These are phyloP conservation scores for Steatornis caripensis DNA, from an alignment of 2,113 vertebrate species.

Conservation along the genomic window DNA sequence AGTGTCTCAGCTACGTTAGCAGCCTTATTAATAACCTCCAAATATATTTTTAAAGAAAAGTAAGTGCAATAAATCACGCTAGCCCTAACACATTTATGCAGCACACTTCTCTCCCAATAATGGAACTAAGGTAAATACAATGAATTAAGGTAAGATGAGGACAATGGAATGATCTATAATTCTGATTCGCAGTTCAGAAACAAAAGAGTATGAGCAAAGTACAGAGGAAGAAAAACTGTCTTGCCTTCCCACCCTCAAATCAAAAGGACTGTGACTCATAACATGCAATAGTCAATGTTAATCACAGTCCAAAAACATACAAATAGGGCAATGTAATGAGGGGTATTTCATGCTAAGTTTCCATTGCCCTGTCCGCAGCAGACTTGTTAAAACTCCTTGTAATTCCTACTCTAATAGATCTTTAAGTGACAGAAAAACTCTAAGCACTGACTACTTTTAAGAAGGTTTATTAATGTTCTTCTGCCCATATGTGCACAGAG, in stretches of 20 bases:
- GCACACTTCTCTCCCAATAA: neutral
- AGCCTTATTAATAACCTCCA: neutral
- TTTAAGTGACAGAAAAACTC: neutral
- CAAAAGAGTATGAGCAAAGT: neutral
- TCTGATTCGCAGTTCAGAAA: neutral
- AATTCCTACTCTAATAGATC: neutral
- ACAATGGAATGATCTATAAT: neutral
- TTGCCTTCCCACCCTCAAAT: neutral
- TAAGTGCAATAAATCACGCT: neutral
- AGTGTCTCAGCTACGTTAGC: neutral
- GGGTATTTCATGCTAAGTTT: neutral
- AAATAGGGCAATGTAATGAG: neutral
- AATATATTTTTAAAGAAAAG: neutral
- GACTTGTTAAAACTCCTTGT: neutral
- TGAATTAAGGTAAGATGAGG: neutral
- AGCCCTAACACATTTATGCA: neutral
- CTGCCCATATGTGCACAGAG: neutral
- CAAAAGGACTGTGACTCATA: neutral
- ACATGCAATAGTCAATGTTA: neutral
- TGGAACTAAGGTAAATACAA: neutral
- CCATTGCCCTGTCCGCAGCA: neutral
- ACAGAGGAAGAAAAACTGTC: neutral
- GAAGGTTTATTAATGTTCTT: neutral
- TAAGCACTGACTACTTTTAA: neutral
- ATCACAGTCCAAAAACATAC: neutral